Evolutionary conservation across 2,113 vertebrate genomes (phyloP).

Genomic region (Lamprotornis superbus): DNA sequence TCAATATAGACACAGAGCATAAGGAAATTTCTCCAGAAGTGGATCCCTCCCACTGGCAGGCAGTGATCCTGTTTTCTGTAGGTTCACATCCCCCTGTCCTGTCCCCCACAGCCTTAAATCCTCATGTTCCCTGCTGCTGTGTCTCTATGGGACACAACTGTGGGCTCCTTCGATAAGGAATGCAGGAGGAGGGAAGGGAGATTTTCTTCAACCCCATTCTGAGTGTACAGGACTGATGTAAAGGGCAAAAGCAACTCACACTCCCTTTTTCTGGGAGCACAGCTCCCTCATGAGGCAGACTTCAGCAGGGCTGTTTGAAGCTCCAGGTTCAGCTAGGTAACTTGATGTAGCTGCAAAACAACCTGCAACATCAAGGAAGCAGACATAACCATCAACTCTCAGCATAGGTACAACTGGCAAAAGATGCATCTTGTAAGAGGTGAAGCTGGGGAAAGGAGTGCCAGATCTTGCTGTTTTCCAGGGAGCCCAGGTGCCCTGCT

Average conservation of each 20-base stretch:
- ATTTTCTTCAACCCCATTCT: neutral
- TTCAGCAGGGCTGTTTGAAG: neutral
- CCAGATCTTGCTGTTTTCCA: neutral
- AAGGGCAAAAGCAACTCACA: neutral
- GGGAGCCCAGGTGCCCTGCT: neutral
- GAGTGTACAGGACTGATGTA: rapidly evolving
- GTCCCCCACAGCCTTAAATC: neutral
- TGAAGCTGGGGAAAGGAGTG: neutral
- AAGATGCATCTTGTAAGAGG: neutral
- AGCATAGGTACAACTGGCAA: too few relatives aligned
- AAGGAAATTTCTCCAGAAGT: neutral
- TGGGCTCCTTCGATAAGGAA: rapidly evolving
- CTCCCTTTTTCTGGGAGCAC: neutral
- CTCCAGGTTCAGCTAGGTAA: neutral
- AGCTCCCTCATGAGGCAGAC: neutral
- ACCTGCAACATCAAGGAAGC: neutral
- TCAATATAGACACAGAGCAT: too few relatives aligned
- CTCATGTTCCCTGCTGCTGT: neutral
- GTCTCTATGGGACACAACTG: neutral
- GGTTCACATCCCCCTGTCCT: neutral
- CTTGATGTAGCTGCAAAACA: neutral
- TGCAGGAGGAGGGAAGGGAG: neutral
- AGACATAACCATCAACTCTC: neutral
- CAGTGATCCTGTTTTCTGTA: neutral
- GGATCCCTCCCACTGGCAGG: neutral